Evolutionary conservation across 1,140 invertebrate species (phyloP).

Genomic region (Diabrotica virgifera): DNA sequence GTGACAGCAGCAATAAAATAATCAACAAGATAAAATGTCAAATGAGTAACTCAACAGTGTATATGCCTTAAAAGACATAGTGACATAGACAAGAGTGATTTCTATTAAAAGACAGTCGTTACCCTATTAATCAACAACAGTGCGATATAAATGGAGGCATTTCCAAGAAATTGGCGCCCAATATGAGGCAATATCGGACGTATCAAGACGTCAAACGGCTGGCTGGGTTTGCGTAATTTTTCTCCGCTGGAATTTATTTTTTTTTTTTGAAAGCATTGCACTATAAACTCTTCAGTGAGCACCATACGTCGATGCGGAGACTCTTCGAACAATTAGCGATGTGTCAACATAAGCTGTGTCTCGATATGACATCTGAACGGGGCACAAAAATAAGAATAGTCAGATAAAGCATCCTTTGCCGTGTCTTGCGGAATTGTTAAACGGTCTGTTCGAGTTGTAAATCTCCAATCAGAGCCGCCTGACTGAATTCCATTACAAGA

Average conservation of each 20-base stretch:
- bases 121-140: too few species aligned
- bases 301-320: background rate
- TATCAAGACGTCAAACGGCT: too few species aligned
- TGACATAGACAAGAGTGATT: too few species aligned
- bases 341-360: background rate
- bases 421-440: slow-evolving; percentile 2
- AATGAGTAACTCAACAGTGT: too few species aligned
- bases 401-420: background rate
- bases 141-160: too few species aligned
- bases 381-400: slow-evolving; percentile 1
- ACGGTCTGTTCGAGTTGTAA: slow-evolving; percentile 2
- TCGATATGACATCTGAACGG: background rate
- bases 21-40: too few species aligned
- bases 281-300: background rate
- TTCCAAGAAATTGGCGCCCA: too few species aligned
- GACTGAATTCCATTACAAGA: slow-evolving; percentile 2
- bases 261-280: background rate
- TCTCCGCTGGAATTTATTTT: background rate
- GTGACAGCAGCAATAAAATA: too few species aligned
- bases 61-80: too few species aligned
- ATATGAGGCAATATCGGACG: too few species aligned
- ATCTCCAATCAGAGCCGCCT: background rate
- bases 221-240: too few species aligned
- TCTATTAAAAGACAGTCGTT: too few species aligned
- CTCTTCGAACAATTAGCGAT: slow-evolving; percentile 2